phyloP scores from a whole-genome alignment of 2,113 vertebrate species.

The Gyps fulvus region DNA sequence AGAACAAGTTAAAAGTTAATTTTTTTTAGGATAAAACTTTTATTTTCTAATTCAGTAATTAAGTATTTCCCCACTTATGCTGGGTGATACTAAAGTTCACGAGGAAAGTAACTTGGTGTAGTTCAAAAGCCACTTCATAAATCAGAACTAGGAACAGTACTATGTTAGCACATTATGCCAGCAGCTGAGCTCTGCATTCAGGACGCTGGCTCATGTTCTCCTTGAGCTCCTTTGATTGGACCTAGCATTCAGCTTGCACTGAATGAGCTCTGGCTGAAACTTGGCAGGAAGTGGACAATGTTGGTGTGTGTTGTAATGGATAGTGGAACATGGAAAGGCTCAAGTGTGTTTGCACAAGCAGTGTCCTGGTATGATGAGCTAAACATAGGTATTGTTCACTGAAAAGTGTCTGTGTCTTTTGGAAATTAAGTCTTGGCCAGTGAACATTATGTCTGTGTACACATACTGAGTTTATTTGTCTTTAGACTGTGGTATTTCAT shows the following conservation, averaged over 20 bases:
- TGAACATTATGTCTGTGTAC: conserved; percentile 46
- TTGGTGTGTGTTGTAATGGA: conserved; percentile 30
- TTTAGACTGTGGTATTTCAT: conserved; percentile 32
- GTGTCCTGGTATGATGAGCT: conserved; percentile 53
- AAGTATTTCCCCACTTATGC: background rate
- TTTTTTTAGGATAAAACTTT: background rate
- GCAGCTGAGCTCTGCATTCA: conserved; percentile 39
- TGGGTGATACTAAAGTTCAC: conserved; percentile 18
- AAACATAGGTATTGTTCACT: conserved; percentile 47
- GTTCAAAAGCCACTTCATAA: conserved; percentile 59
- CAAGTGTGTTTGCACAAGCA: conserved; percentile 54
- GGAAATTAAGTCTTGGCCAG: conserved; percentile 65
- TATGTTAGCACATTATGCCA: conserved; percentile 42
- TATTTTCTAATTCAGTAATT: background rate
- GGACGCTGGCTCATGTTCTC: conserved; percentile 63
- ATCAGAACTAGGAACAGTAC: conserved; percentile 37
- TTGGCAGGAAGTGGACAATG: conserved; percentile 44
- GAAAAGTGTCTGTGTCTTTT: conserved; percentile 52
- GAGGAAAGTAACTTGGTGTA: conserved; percentile 45
- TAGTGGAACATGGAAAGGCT: conserved; percentile 51
- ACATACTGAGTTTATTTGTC: conserved; percentile 59
- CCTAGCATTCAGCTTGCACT: conserved; percentile 41
- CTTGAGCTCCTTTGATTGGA: conserved; percentile 60
- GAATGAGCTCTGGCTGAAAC: conserved; percentile 56
- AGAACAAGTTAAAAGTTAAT: background rate